Base-by-base conservation (phyloP, 30 jellyfish, hydroid and myxozoan genomes). In the Aurelia sp. region DNA sequence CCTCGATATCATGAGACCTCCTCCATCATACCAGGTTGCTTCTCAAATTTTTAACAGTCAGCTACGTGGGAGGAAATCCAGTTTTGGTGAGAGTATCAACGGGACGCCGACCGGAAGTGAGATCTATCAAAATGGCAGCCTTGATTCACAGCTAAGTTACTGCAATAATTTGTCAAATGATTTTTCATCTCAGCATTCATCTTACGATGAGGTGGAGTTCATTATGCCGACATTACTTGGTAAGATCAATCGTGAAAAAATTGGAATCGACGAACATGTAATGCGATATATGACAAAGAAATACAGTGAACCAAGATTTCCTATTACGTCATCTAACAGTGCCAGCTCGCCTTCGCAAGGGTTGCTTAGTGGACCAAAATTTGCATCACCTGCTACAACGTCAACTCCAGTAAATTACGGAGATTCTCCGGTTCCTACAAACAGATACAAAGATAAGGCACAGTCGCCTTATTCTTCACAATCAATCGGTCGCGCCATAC, bases 271-370 rank as follows among this genome's bases (percentile, higher is more conserved):
- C 23, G 86, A 88, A 30, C 97, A 92, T 27, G 88, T 88, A 22
- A 79, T 89, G 96, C 50, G 97, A 33, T 83, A 94, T 17, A 94
- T 94, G 97, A 94, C 93, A 4, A 58, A 78, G 89, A 94, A 94
- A 77, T 93, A 93, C 80, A 87, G 97, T 58, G 99, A 94, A 55
- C 97, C 97, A 21, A 73, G 99, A 22, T 85, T 88, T 57, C 89
- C 96, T 7, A 50, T 76, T 50, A 31, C 69, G 19, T 27, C 82
- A 20, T 21, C 71, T 33, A 19, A 44, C 9, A 30, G 68, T 13
- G 52, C 71, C 35, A 62, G 44, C 63, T 16, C 76, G 1, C 66
- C 77, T 6, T 58, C 91, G 13, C 40, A 33, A 3, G 18, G 52
- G 55, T 44, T 44, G 16, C 55, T 44, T 9, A 9, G 15, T 44